Conservation (phyloP, 2,113 vertebrate genomes). For the Accipiter virgatus region DNA sequence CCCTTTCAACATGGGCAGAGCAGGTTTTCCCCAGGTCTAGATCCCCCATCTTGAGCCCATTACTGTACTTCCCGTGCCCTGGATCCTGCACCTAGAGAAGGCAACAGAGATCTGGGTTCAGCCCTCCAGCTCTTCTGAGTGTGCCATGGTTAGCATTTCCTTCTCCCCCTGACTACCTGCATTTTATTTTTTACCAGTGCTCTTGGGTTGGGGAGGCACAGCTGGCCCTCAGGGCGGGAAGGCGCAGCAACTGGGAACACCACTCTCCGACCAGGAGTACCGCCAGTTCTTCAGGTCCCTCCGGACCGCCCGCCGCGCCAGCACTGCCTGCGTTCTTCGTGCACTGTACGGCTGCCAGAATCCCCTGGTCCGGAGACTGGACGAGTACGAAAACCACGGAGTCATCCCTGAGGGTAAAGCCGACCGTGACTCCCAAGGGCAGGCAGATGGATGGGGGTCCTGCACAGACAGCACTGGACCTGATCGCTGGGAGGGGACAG, state of each 20-base stretch:
- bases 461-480: neutral
- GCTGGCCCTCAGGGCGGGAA: rapidly evolving
- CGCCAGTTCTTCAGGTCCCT: slow-evolving; percentile 34
- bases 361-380: neutral
- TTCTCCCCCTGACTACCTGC: neutral
- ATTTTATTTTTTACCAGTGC: slow-evolving; percentile 5
- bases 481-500: neutral
- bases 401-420: slow-evolving; percentile 51
- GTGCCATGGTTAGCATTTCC: neutral
- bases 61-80: neutral
- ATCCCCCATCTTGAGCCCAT: neutral
- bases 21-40: neutral
- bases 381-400: slow-evolving; percentile 45
- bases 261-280: slow-evolving; percentile 41
- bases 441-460: neutral
- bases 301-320: neutral
- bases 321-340: slow-evolving; percentile 10
- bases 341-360: slow-evolving; percentile 18
- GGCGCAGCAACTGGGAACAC: neutral
- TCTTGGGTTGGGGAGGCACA: neutral
- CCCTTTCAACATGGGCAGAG: neutral
- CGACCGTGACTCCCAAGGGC: neutral
- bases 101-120: neutral
- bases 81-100: neutral
- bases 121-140: neutral